These are phyloP conservation scores for Pyxicephalus adspersus DNA, from an alignment of 2,113 vertebrate species.

Conservation along the genomic window DNA sequence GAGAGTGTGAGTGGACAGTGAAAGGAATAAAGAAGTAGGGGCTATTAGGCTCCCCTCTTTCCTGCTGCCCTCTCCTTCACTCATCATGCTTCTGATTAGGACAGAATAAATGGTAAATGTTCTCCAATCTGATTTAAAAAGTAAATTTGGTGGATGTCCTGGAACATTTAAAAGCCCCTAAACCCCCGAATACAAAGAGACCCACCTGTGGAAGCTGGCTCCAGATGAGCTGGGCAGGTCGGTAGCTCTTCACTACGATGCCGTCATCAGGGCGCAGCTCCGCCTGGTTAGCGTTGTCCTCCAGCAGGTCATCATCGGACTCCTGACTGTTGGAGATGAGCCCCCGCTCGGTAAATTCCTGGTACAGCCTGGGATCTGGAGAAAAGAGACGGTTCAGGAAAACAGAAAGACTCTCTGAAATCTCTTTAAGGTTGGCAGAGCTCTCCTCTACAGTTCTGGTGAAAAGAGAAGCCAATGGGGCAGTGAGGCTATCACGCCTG, in stretches of 20 bases:
- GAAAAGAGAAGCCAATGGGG: neutral
- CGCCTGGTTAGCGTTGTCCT: conserved; percentile 71
- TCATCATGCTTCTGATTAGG: no score
- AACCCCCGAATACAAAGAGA: no score
- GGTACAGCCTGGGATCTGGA: conserved; percentile 86
- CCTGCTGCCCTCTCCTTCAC: no score
- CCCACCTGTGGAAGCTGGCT: conserved; percentile 91
- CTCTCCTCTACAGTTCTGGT: conserved; percentile 7
- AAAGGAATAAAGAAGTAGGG: no score
- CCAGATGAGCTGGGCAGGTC: conserved; percentile 85
- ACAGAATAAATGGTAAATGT: no score
- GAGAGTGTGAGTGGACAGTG: no score
- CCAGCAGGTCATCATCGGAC: conserved; percentile 77
- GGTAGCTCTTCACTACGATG: conserved; percentile 89
- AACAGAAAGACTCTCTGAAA: conserved; percentile 25
- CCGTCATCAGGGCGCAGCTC: conserved; percentile 60
- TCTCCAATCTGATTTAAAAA: no score
- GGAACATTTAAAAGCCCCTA: no score
- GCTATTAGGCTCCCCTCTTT: no score
- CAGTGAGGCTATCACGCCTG: neutral
- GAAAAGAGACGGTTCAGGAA: neutral
- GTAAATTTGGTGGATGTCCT: no score
- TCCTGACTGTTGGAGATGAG: conserved; percentile 81
- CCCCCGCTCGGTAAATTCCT: conserved; percentile 92
- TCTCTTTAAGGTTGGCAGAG: accelerated